Conservation (phyloP, 2,797 vertebrate genomes). For the Brachyalestes nurse region DNA sequence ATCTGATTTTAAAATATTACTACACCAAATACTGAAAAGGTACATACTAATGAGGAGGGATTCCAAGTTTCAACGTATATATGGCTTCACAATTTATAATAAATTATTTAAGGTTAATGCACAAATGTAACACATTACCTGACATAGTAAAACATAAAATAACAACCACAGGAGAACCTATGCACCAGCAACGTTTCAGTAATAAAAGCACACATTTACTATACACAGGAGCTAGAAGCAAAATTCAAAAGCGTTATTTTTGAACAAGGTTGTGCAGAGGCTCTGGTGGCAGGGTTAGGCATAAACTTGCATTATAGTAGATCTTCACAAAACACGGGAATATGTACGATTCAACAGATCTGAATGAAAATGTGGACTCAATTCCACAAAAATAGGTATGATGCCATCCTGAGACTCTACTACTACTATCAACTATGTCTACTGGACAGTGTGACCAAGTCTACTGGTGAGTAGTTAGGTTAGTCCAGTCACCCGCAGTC, state of each 20-base stretch:
- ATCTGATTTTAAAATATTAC: too few relatives aligned
- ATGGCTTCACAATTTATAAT: too few relatives aligned
- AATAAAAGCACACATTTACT: neutral
- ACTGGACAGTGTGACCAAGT: neutral
- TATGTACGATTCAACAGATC: neutral
- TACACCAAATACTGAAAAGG: too few relatives aligned
- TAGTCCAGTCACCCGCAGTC: constrained; percentile 43
- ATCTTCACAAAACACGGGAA: neutral
- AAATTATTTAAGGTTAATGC: too few relatives aligned
- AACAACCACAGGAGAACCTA: neutral
- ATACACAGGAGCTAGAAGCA: neutral
- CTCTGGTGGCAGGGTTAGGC: neutral
- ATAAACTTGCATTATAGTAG: neutral
- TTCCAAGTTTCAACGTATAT: too few relatives aligned
- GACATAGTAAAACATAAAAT: too few relatives aligned
- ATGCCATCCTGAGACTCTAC: constrained; percentile 12
- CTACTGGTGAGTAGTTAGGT: constrained; percentile 10
- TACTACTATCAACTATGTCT: neutral
- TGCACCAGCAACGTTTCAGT: neutral
- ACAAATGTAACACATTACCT: too few relatives aligned
- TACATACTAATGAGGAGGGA: too few relatives aligned
- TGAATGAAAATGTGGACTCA: neutral
- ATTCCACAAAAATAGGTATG: neutral
- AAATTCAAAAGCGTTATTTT: neutral
- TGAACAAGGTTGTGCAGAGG: neutral